Base-by-base conservation (phyloP, 2,113 vertebrate genomes). In the Hippocampus zosterae region DNA sequence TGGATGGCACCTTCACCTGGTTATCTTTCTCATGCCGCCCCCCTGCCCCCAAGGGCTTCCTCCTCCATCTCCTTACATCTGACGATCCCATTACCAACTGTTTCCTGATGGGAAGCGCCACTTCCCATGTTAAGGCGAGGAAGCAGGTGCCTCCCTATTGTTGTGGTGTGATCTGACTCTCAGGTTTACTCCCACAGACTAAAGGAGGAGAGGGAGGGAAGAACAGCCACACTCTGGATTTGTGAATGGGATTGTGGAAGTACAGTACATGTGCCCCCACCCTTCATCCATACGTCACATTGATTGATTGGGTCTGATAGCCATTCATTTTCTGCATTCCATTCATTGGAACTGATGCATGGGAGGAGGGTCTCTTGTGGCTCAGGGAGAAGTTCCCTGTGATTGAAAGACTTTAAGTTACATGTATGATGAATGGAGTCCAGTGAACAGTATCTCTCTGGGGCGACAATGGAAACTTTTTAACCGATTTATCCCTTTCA, bases 101-200 rank as follows among this genome's bases (percentile, higher is more conserved):
- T 85, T 89, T 82, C 90, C 89, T 85, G 79, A 91, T 90, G 92
- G 92, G 91, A 93, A 91, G 87, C 74, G 12, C 64, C 16, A 67
- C 84, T 87, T 82, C 85, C 85, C 79, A 37, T 76, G 67, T 73
- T 73, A 76, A 29, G 79, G 73, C 74, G 80, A 91, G 92, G 92
- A 93, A 91, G 78, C 92, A 93, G 92, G 92, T 93, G 92, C 85
- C 78, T 85, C 77, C 76, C 89, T 74, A 91, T 93, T 93, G 91
- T 93, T 90, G 80, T 76, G 74, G 75, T 91, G 91, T 85, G 87
- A 92, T 89, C 86, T 70, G 74, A 73, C 79, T 60, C 83, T 71
- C 44, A 82, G 78, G 90, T 88, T 78, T 71, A 88, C 89, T 91
- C 91, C 87, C 91, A 92, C 87, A 91, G 82, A 81, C 66, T 75